Percentiles rank a stretch among this genome's conserved stretches.
Conservation (phyloP, 2,113 vertebrate species). For the Ivindomyrus marchei region DNA sequence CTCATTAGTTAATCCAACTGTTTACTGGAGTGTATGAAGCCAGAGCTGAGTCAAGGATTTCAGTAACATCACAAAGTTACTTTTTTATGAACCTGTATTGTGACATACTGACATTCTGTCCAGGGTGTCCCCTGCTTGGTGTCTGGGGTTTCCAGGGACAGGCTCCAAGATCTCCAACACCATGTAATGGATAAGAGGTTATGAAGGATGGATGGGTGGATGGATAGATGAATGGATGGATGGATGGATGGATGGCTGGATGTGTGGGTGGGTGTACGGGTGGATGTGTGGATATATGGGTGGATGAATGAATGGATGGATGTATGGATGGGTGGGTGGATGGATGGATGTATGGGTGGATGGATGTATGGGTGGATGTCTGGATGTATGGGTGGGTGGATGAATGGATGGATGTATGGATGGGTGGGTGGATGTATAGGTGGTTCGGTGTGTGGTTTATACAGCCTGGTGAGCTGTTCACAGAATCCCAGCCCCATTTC, state of each 20-base stretch:
- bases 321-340: neutral
- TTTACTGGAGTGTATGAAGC: neutral
- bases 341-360: neutral
- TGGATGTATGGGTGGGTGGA: neutral
- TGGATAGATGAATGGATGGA: neutral
- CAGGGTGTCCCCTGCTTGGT: neutral
- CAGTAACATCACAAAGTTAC: neutral
- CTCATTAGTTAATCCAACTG: neutral
- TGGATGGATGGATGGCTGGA: neutral
- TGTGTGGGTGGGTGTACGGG: neutral
- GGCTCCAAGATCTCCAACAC: neutral
- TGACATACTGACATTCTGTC: neutral
- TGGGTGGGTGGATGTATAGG: neutral
- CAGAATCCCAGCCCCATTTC: neutral
- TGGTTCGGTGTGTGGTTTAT: neutral
- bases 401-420: neutral
- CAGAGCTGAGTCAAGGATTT: neutral
- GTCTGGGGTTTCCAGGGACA: neutral
- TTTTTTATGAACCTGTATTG: neutral
- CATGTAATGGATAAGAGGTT: neutral
- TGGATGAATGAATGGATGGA: neutral
- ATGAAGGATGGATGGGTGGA: neutral
- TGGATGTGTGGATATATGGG: neutral
- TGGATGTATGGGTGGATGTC: accelerated
- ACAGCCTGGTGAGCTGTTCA: neutral